Evolutionary conservation across 2,797 vertebrate genomes (phyloP).

Genomic region (Leuciscus waleckii): DNA sequence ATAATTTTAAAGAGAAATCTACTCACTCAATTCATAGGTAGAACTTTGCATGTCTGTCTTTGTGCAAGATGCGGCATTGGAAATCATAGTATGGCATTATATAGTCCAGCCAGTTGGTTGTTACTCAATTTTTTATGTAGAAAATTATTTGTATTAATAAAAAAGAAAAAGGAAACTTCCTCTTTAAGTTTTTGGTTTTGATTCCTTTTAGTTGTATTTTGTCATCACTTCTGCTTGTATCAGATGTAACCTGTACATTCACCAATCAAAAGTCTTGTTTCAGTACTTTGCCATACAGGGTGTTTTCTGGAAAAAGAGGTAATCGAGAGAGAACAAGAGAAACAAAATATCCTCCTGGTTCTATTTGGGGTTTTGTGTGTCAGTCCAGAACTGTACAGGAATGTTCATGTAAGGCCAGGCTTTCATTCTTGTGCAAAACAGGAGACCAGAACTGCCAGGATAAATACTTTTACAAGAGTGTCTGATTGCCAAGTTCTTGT

Average conservation of each 20-base stretch:
- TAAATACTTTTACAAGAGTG: conserved; percentile 68
- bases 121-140: neutral
- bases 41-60: neutral
- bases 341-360: conserved; percentile 71
- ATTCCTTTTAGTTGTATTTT: conserved; percentile 7
- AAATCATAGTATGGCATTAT: neutral
- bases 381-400: conserved; percentile 72
- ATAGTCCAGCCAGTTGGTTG: neutral
- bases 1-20: conserved; percentile 39
- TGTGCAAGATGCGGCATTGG: neutral
- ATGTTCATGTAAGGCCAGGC: conserved; percentile 67
- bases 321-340: conserved; percentile 64
- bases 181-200: neutral
- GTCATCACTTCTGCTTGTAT: neutral
- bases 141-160: neutral
- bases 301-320: conserved; percentile 48
- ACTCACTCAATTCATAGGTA: neutral
- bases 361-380: conserved; percentile 76
- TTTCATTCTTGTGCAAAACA: conserved; percentile 64
- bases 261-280: conserved; percentile 39
- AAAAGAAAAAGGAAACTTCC: neutral
- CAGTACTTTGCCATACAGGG: conserved; percentile 43
- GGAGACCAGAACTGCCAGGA: conserved; percentile 62
- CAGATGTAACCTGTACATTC: neutral
- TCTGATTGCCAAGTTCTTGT: conserved; percentile 61